Base-by-base conservation (phyloP, 2,888 invertebrate species). In the Trissonchulus latispiculum region DNA sequence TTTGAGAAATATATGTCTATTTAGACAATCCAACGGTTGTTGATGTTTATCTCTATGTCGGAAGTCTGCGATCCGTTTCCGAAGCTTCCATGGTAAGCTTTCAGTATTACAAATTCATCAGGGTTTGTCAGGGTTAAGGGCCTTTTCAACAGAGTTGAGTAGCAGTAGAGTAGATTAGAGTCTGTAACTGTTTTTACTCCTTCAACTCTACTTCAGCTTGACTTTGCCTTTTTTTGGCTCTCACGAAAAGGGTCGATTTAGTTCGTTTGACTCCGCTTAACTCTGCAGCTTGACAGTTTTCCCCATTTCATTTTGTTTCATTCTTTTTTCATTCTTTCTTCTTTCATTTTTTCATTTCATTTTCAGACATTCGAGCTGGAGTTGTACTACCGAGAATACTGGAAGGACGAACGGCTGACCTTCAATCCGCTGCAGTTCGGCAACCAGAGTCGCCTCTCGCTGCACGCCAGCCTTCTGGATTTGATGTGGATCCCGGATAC, bases 1-100 rank as follows among this genome's bases (percentile, higher is more conserved):
- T n/a, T n/a, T n/a, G 8, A 48, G 48, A 15, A 15, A 48, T 48
- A 23, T 62, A 62, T 68, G 2, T 31, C 31, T 8, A 32, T 68
- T 68, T 31, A 70, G 48, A 28, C 2, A n/a, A 36, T 8, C 77
- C 81, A 0, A 79, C 79, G 0, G 73, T 73, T 15, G 78, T 81
- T 18, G 77, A 78, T 29, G 80, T 81, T 3, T 79, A 79, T 1
- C 78, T 81, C 1, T 78, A 80, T 23, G 79, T 81, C 32, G 78
- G 79, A 75, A 81, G 81, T 71, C 78, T 81, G 28, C 77, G 81
- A 59, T 78, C 78, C 1, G 80, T 81, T 1, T 81, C 81, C 23
- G 81, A 81, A 77, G 79, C 80, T 33, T 80, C 81, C 1, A 81
- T 81, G 82, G 80, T 71, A 28, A 15, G 61, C 18, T 8, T 74